Base-by-base conservation (phyloP, 2,113 vertebrate genomes). In the Setophaga coronata region DNA sequence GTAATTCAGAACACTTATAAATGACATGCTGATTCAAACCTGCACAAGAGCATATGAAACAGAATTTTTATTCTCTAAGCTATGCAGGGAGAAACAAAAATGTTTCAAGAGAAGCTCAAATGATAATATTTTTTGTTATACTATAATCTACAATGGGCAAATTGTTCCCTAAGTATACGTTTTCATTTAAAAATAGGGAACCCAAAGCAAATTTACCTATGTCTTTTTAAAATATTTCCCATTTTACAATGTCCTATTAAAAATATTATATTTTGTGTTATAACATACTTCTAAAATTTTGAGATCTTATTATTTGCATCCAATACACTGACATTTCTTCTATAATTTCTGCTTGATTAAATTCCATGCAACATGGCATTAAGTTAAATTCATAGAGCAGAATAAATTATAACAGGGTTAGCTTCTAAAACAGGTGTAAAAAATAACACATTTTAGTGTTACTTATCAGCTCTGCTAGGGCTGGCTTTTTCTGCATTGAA, bases 391-490 rank as follows among this genome's bases (percentile, higher is more conserved):
- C 96, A 92, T 97, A 92, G 86, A 96, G 88, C 90, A 95, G 96
- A 96, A 97, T 96, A 96, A 97, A 94, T 97, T 96, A 93, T 97
- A 97, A 96, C 95, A 96, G 95, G 95, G 96, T 97, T 96, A 96
- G 92, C 93, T 96, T 96, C 92, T 94, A 95, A 95, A 96, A 94
- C 95, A 96, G 96, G 96, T 96, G 95, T 97, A 96, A 97, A 97
- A 97, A 96, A 94, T 96, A 95, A 97, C 96, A 96, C 96, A 96
- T 97, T 97, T 95, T 96, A 97, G 96, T 96, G 93, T 97, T 95
- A 92, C 89, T 96, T 96, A 96, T 96, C 95, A 97, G 96, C 93
- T 95, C 93, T 94, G 90, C 95, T 96, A 87, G 65, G 86, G 86
- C 82, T 96, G 85, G 64, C 72, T 96, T 96, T 90, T 96, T 93